Base-by-base conservation (phyloP, 2,888 invertebrate species). In the Eristalis arbustorum region DNA sequence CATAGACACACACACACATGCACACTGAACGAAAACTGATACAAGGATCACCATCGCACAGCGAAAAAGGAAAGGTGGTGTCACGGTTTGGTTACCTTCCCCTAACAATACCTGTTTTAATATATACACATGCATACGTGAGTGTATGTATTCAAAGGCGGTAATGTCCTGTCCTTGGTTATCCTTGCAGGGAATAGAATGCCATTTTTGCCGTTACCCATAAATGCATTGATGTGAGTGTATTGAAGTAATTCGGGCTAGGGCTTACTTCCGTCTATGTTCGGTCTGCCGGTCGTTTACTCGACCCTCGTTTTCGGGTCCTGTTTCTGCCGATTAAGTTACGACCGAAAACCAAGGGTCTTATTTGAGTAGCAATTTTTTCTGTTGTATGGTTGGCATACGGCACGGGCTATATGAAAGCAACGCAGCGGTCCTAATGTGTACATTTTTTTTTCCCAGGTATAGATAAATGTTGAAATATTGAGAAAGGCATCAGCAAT, bases 51-150 rank as follows among this genome's bases (percentile, higher is more conserved):
- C 64, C 3, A n/a, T 59, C 59, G 34, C 59, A 78, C 31, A 61
- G 61, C 66, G 11, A 56, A 71, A 49, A 49, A 42, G 64, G 81
- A 80, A 81, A 85, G 73, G 85, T 85, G 85, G 85, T 82, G 77
- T 81, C 56, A 81, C 68, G 72, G 64, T 69, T 40, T 77, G 62
- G 57, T 81, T 59, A 14, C 25, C 23, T 59, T 77, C 81, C 85
- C 85, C 81, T 73, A 69, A 57, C 73, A 64, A 68, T 23, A 37
- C 37, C 69, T 57, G 18, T 49, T 49, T 14, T 49, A 49, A 73
- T 31, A 6, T 31, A 31, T 31, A 31, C 6, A 6, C 73, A 49
- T 63, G 64, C 37, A 64, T 67, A 23, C 25, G 59, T 14, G 23
- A 13, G 34, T 13, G 57, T n/a, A 28, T 40, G 28, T 56, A 11